Evolutionary conservation across 2,113 vertebrate species (phyloP).

Genomic region (Scytalopus superciliaris): DNA sequence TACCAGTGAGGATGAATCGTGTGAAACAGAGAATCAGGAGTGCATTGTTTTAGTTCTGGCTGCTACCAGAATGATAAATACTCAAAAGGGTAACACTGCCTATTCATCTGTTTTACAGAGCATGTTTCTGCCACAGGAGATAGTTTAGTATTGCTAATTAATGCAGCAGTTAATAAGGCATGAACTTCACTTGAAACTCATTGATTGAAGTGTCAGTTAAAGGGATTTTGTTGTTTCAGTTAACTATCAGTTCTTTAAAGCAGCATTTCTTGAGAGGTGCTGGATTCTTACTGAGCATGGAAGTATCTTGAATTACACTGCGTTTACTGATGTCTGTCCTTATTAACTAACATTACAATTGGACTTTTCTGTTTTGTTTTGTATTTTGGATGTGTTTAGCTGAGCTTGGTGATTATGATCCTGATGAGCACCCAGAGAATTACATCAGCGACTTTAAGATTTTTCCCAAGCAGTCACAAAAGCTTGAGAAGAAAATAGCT

Average conservation of each 20-base stretch:
- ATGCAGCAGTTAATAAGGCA: background rate
- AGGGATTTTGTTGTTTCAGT: background rate
- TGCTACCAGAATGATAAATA: background rate
- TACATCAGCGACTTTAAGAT: constrained; percentile 94
- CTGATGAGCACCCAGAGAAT: constrained; percentile 91
- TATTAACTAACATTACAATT: background rate
- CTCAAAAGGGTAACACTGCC: background rate
- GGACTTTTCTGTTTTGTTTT: background rate
- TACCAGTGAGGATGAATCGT: background rate
- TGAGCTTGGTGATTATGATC: constrained; percentile 94
- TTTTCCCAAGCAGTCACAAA: constrained; percentile 96
- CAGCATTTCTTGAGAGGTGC: background rate
- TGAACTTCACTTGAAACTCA: background rate
- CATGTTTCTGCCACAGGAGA: background rate
- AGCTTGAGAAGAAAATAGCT: constrained; percentile 93
- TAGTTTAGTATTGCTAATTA: background rate
- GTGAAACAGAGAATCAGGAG: background rate
- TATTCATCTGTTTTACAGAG: background rate
- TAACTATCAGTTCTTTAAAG: background rate
- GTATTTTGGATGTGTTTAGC: constrained; percentile 72
- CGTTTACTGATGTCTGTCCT: background rate
- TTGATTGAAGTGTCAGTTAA: background rate
- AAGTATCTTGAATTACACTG: background rate
- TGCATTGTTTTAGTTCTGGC: background rate
- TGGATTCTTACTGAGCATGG: background rate